These are phyloP conservation scores for Equus przewalskii DNA, from an alignment of 2,113 vertebrate genomes.

Conservation along the genomic window DNA sequence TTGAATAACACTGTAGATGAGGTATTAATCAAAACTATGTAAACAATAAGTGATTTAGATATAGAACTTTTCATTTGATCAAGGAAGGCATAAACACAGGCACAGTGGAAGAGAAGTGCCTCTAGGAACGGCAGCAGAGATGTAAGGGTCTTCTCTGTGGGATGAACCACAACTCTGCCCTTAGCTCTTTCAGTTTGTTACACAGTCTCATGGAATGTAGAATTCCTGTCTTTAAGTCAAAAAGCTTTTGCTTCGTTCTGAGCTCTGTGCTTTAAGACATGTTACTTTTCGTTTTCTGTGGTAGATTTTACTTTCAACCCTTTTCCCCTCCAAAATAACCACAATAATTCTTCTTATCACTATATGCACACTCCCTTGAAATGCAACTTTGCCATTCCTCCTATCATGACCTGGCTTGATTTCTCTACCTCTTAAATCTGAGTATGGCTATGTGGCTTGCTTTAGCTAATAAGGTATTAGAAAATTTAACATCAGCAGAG, in stretches of 20 bases:
- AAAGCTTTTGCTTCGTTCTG: neutral
- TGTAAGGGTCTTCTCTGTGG: neutral
- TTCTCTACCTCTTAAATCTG: neutral
- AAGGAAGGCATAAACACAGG: neutral
- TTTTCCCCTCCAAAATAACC: neutral
- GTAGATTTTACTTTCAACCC: neutral
- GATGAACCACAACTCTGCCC: neutral
- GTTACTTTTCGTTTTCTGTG: neutral
- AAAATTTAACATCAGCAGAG: neutral
- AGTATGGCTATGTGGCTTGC: neutral
- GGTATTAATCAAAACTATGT: neutral
- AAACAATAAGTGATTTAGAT: neutral
- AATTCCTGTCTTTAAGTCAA: neutral
- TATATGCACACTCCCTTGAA: neutral
- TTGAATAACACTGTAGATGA: neutral
- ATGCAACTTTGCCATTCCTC: neutral
- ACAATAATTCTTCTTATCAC: neutral
- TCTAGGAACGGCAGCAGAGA: neutral
- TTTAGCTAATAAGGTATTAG: neutral
- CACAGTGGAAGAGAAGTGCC: rapidly evolving
- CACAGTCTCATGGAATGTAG: too few species aligned
- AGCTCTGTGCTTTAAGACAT: neutral
- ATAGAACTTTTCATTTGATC: neutral
- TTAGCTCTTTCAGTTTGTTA: neutral
- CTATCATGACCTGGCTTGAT: neutral